Evolutionary conservation across 2,113 vertebrate genomes (phyloP).

Genomic region (Chionodraco myersi): DNA sequence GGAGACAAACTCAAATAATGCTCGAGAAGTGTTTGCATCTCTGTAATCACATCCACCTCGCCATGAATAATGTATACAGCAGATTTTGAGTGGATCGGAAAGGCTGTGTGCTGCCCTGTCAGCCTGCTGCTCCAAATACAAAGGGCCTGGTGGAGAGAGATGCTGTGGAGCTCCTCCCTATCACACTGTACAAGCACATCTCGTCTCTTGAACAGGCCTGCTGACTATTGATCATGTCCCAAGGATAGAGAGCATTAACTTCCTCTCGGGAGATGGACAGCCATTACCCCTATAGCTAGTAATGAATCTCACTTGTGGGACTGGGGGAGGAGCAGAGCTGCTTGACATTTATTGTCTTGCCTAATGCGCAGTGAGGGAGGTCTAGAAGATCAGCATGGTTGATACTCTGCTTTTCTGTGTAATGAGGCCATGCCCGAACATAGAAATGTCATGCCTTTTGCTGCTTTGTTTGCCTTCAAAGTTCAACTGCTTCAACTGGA

Average conservation of each 20-base stretch:
- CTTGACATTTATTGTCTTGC: constrained; percentile 84
- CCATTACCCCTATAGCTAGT: constrained; percentile 73
- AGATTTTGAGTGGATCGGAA: constrained; percentile 24
- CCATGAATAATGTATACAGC: constrained; percentile 15
- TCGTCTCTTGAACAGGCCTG: constrained; percentile 62
- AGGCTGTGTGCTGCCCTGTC: constrained; percentile 19
- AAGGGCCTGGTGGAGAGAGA: constrained; percentile 30
- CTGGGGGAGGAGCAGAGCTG: constrained; percentile 66
- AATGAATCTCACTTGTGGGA: constrained; percentile 80
- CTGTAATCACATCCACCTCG: constrained; percentile 38
- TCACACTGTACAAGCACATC: constrained; percentile 40
- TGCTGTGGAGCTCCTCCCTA: constrained; percentile 29
- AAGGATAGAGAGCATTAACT: constrained; percentile 73
- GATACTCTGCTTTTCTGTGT: constrained; percentile 62
- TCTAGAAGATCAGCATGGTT: constrained; percentile 62
- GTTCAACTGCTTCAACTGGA: constrained; percentile 11
- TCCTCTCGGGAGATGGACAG: constrained; percentile 77
- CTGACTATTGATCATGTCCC: constrained; percentile 79
- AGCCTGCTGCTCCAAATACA: constrained; percentile 22
- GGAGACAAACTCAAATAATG: constrained; percentile 37
- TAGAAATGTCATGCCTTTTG: constrained; percentile 38
- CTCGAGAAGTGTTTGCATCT: constrained; percentile 40
- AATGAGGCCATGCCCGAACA: constrained; percentile 62
- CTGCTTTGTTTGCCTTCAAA: constrained; percentile 28
- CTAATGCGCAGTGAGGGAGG: constrained; percentile 68